Conservation (phyloP, 2,888 invertebrate species). For the Sacculina carcini region DNA sequence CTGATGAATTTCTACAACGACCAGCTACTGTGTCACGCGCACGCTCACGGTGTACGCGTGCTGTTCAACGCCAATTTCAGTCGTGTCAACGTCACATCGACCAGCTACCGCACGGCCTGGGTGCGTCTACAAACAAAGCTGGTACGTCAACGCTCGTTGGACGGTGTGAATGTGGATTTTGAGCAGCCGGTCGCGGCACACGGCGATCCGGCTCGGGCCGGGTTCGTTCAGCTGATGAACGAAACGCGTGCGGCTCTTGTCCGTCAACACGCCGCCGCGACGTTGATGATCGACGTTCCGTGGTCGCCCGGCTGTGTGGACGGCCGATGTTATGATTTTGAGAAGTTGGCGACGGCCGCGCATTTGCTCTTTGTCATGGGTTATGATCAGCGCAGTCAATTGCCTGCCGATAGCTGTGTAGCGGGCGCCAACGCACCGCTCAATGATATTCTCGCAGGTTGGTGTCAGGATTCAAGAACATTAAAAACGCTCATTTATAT, state of each 20-base stretch:
- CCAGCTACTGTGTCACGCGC: slow-evolving; percentile 19
- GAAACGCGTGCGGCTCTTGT: slow-evolving; percentile 17
- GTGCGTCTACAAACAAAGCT: slow-evolving; percentile 7
- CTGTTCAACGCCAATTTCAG: slow-evolving; percentile 15
- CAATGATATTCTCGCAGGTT: background rate
- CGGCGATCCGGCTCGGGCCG: slow-evolving; percentile 14
- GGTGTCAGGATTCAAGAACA: background rate
- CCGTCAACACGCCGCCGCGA: slow-evolving; percentile 1
- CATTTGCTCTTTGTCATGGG: slow-evolving; percentile 22
- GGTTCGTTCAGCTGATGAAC: slow-evolving; percentile 17
- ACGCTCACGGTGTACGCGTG: slow-evolving; percentile 18
- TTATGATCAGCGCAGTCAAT: slow-evolving; percentile 22
- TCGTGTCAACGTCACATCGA: slow-evolving; percentile 8
- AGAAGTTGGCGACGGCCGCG: slow-evolving; percentile 16
- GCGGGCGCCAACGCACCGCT: slow-evolving; percentile 6
- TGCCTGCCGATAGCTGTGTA: slow-evolving; percentile 14
- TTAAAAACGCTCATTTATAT: no score
- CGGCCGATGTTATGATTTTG: slow-evolving; percentile 20
- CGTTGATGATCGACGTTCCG: slow-evolving; percentile 22
- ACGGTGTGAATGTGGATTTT: slow-evolving; percentile 21
- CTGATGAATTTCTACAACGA: slow-evolving; percentile 18
- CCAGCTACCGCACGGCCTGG: slow-evolving; percentile 8
- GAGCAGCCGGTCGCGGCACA: slow-evolving; percentile 17
- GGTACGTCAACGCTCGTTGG: slow-evolving; percentile 7
- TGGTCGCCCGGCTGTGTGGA: slow-evolving; percentile 21